Evolutionary conservation across 2,797 vertebrate species (phyloP).

Genomic region (Channallabes apus): DNA sequence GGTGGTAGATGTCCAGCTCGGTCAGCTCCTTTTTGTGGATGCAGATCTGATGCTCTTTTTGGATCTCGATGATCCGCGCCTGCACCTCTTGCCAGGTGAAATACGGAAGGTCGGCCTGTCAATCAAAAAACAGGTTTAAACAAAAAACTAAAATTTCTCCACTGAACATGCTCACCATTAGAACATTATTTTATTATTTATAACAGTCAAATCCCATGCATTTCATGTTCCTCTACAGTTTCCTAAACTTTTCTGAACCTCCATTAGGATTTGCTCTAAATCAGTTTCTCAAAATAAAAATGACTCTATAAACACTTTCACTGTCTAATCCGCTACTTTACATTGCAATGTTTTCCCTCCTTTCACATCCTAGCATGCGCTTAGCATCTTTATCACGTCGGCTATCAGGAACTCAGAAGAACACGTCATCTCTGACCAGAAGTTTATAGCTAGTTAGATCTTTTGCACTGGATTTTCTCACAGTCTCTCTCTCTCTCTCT

Average conservation of each 20-base stretch:
- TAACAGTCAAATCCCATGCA: too few relatives aligned
- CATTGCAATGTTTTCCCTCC: neutral
- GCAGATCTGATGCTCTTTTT: conserved; percentile 99
- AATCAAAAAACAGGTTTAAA: neutral
- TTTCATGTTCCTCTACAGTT: neutral
- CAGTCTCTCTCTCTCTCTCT: neutral
- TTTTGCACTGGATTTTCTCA: neutral
- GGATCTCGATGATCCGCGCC: conserved; percentile 94
- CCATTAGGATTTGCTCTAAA: neutral
- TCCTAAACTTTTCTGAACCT: neutral
- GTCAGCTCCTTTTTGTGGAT: conserved; percentile 97
- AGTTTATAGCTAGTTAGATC: neutral
- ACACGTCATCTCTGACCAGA: too few relatives aligned
- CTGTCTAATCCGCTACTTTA: neutral
- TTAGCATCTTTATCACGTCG: neutral
- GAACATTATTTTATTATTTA: neutral
- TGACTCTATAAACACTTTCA: neutral
- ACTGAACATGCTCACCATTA: neutral
- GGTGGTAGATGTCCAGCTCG: conserved; percentile 95
- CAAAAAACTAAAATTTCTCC: too few relatives aligned
- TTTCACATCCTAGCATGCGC: neutral
- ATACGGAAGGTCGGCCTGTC: conserved; percentile 87
- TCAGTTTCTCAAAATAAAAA: neutral
- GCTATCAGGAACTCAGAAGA: neutral
- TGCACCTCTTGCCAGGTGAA: conserved; percentile 98